Percentiles rank a stretch among this genome's conserved stretches.
These are phyloP conservation scores for Eptesicus fuscus DNA, from an alignment of 2,113 vertebrate species.

Conservation along the genomic window DNA sequence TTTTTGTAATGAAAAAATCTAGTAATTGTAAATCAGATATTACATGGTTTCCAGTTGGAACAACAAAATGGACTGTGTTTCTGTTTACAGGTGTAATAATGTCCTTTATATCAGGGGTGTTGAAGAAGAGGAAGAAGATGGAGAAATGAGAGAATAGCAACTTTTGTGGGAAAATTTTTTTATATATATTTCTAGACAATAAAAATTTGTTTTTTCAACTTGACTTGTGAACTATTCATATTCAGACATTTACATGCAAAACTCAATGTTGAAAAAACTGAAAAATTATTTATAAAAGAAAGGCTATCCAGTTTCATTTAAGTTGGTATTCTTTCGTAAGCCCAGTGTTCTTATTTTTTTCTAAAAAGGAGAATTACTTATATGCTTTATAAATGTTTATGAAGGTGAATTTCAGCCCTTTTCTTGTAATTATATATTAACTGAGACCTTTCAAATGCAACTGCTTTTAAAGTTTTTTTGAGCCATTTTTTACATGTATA, in stretches of 20 bases:
- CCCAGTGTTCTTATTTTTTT: neutral
- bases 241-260: neutral
- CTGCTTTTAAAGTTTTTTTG: conserved; percentile 37
- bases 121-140: conserved; percentile 99
- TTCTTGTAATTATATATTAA: conserved; percentile 17
- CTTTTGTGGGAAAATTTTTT: conserved; percentile 15
- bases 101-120: conserved; percentile 99
- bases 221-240: conserved; percentile 55
- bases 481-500: conserved; percentile 23
- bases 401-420: conserved; percentile 8
- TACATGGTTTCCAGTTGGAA: neutral
- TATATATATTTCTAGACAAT: conserved; percentile 83
- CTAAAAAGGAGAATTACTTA: neutral
- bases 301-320: neutral
- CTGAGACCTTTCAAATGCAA: conserved; percentile 41
- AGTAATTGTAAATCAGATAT: neutral
- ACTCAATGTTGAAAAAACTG: neutral
- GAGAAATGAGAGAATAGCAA: conserved; percentile 97
- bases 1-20: conserved; percentile 5
- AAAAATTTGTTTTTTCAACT: conserved; percentile 77
- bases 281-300: neutral
- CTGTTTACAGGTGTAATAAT: conserved; percentile 92
- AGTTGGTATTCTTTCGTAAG: neutral
- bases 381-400: conserved; percentile 6
- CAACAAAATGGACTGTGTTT: conserved; percentile 59